These are phyloP conservation scores for Manduca sexta DNA, from an alignment of 1,140 invertebrate genomes.

Conservation along the genomic window DNA sequence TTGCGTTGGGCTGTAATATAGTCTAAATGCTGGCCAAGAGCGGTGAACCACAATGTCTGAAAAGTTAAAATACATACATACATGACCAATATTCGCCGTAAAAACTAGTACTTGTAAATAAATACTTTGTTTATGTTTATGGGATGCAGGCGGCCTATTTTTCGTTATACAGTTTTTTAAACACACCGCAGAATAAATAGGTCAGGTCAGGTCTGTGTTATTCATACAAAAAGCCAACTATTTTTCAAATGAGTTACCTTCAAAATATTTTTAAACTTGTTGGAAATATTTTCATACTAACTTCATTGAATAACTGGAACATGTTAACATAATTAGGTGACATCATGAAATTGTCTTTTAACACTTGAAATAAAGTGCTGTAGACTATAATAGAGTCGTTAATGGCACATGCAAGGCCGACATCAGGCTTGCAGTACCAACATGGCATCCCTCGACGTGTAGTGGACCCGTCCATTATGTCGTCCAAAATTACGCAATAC, in stretches of 20 bases:
- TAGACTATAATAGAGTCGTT: conserved; percentile 80
- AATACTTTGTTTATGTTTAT: no score
- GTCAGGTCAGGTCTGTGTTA: no score
- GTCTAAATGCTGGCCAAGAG: conserved; percentile 80
- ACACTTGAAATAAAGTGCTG: conserved; percentile 8
- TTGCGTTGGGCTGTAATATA: conserved; percentile 69
- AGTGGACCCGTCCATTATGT: conserved; percentile 88
- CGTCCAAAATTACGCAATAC: conserved; percentile 88
- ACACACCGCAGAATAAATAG: no score
- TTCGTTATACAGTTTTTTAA: no score
- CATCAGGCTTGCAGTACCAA: conserved; percentile 86
- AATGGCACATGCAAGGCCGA: conserved; percentile 82
- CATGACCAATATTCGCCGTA: not conserved
- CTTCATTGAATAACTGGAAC: conserved; percentile 15
- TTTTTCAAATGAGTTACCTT: no score
- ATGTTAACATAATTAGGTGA: conserved; percentile 5
- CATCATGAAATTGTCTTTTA: conserved; percentile 10
- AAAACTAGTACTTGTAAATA: no score
- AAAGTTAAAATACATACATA: not conserved
- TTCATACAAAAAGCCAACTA: no score
- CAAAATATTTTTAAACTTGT: no score
- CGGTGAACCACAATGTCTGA: conserved; percentile 10
- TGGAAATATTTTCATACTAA: not conserved
- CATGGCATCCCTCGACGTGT: conserved; percentile 85
- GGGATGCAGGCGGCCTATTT: no score